phyloP scores from a whole-genome alignment of 2,797 vertebrate genomes.

The Yasuhikotakia modesta region DNA sequence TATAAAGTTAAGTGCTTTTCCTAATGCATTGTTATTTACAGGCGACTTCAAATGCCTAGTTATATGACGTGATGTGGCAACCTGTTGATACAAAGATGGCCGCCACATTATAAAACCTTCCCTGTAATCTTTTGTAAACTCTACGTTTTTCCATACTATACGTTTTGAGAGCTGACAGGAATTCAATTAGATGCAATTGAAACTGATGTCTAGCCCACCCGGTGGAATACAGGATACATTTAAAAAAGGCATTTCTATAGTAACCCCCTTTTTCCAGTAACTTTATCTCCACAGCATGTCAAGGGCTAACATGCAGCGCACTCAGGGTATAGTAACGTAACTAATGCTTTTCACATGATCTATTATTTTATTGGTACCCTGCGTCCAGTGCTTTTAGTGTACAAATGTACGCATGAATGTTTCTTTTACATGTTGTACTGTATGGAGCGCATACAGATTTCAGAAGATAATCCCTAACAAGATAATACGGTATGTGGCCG shows the following conservation, averaged over 20 bases:
- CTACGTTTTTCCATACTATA: constrained; percentile 17
- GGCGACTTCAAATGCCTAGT: constrained; percentile 27
- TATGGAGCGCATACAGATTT: constrained; percentile 23
- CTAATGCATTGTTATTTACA: not conserved
- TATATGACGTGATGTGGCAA: constrained; percentile 41
- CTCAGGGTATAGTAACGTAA: constrained; percentile 17
- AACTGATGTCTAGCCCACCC: constrained; percentile 71
- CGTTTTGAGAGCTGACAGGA: constrained; percentile 52
- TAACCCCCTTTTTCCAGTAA: constrained; percentile 62
- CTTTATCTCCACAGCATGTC: constrained; percentile 21
- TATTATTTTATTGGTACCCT: constrained; percentile 15
- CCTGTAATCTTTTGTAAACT: constrained; percentile 67
- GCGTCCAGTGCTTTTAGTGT: constrained; percentile 41
- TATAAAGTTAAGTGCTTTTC: constrained; percentile 40
- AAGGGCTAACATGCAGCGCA: constrained; percentile 3
- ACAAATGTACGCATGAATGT: not conserved
- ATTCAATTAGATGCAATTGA: constrained; percentile 75
- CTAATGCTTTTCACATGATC: constrained; percentile 30
- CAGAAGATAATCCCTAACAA: constrained; percentile 23
- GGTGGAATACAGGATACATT: constrained; percentile 64
- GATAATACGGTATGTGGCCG: constrained; percentile 5
- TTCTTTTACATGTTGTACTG: constrained; percentile 6
- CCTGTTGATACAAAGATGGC: constrained; percentile 69
- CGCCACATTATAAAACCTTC: constrained; percentile 72
- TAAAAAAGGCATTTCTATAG: constrained; percentile 69